phyloP scores from a whole-genome alignment of 2,113 vertebrate genomes.

The Lagopus leucura region DNA sequence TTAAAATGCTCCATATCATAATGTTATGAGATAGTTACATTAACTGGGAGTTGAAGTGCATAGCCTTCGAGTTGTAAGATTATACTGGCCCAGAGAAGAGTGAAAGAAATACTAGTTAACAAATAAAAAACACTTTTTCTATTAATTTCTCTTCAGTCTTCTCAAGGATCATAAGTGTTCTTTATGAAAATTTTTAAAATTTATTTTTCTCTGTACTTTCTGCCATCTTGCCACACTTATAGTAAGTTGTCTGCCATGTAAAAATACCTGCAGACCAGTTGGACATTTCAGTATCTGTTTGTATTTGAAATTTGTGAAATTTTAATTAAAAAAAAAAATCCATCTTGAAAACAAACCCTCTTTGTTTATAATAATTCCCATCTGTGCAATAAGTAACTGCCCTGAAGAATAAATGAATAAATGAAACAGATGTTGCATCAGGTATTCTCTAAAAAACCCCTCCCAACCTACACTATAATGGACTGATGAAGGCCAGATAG shows the following conservation, averaged over 20 bases:
- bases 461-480: not conserved
- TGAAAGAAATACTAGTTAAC: not conserved
- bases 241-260: not conserved
- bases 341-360: not conserved
- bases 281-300: not conserved
- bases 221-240: not conserved
- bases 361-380: not conserved
- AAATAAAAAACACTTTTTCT: not conserved
- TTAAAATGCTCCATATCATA: constrained; percentile 61
- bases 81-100: not conserved
- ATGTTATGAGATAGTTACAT: not conserved
- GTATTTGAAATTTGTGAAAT: not conserved
- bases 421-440: not conserved
- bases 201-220: not conserved
- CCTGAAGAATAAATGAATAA: not conserved
- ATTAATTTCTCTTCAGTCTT: not conserved
- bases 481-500: not conserved
- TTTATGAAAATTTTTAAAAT: not conserved
- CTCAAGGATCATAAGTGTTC: not conserved
- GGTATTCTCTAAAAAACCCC: not conserved
- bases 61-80: not conserved
- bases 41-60: not conserved
- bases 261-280: not conserved
- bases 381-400: not conserved
- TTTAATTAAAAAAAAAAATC: not conserved